Percentiles rank a stretch among this genome's conserved stretches.
These are phyloP conservation scores for Tamias sibiricus DNA, from an alignment of 2,113 vertebrate genomes.

Conservation along the genomic window DNA sequence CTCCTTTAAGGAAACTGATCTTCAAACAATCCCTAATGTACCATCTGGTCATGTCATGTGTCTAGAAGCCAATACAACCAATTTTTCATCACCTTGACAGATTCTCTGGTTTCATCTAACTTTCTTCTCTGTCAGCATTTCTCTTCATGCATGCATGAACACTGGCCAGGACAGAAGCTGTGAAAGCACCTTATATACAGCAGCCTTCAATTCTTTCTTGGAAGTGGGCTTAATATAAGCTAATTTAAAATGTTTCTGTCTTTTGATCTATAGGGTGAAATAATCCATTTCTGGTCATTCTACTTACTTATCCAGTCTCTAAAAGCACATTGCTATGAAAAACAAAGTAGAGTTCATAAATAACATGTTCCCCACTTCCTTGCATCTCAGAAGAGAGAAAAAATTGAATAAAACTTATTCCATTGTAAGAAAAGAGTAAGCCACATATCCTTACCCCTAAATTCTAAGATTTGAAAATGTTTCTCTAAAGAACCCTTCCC, in stretches of 20 bases:
- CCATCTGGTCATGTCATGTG: conserved; percentile 2
- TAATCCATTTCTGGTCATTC: conserved; percentile 26
- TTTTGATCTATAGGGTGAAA: not conserved
- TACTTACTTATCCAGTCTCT: conserved; percentile 5
- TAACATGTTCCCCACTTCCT: not conserved
- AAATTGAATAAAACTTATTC: not conserved
- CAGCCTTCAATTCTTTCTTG: not conserved
- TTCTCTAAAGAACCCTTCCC: not conserved
- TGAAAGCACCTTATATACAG: not conserved
- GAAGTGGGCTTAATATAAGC: not conserved
- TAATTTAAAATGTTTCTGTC: not conserved
- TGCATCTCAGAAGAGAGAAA: not conserved
- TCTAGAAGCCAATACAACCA: conserved; percentile 11
- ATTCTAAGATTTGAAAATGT: not conserved
- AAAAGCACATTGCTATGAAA: not conserved
- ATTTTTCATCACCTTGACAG: conserved; percentile 50
- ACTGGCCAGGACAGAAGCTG: not conserved
- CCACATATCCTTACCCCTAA: not conserved
- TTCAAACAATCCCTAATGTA: not conserved
- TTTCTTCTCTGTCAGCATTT: conserved; percentile 46
- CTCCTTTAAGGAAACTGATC: not conserved
- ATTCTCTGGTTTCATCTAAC: conserved; percentile 29
- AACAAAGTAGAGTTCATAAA: not conserved
- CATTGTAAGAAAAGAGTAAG: not conserved
- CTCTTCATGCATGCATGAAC: not conserved